Conservation (phyloP, 2,797 vertebrate species). For the Coranthus polyacanthus region DNA sequence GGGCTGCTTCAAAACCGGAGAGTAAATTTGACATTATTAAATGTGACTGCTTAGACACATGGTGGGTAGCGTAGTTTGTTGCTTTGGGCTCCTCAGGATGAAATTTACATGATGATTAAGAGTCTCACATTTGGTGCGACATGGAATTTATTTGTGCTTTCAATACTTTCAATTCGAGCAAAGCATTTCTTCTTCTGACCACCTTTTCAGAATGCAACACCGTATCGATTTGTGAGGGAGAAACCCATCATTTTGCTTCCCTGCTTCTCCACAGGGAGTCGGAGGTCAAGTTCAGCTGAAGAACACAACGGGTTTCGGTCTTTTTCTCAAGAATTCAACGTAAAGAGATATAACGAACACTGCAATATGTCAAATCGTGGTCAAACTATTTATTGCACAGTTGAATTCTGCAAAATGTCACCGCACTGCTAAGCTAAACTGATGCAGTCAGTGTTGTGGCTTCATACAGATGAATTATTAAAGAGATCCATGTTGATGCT, state of each 20-base stretch:
- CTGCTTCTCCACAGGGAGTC: slow-evolving; percentile 16
- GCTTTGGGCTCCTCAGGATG: neutral
- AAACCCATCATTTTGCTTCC: slow-evolving; percentile 10
- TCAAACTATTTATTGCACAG: slow-evolving; percentile 15
- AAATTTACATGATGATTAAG: neutral
- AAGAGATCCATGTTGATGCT: slow-evolving; percentile 81
- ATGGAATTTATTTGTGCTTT: slow-evolving; percentile 10
- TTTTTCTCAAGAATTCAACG: neutral
- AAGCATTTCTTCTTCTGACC: neutral
- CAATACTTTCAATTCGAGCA: neutral
- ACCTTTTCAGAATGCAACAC: neutral
- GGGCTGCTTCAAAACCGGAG: slow-evolving; percentile 46
- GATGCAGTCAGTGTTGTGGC: slow-evolving; percentile 61
- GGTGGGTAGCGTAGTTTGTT: neutral
- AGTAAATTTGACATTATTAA: slow-evolving; percentile 46
- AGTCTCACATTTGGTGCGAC: neutral
- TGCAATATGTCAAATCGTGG: neutral
- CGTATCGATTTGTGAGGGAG: slow-evolving; percentile 20
- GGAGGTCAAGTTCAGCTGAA: slow-evolving; percentile 29
- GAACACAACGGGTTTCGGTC: slow-evolving; percentile 1
- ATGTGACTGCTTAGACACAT: slow-evolving; percentile 22
- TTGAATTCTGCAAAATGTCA: slow-evolving; percentile 27
- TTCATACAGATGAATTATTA: slow-evolving; percentile 80
- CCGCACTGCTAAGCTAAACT: slow-evolving; percentile 45
- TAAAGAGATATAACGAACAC: neutral